Evolutionary conservation across 2,888 invertebrate species (phyloP).

Genomic region (Sphaerophoria rueppellii): DNA sequence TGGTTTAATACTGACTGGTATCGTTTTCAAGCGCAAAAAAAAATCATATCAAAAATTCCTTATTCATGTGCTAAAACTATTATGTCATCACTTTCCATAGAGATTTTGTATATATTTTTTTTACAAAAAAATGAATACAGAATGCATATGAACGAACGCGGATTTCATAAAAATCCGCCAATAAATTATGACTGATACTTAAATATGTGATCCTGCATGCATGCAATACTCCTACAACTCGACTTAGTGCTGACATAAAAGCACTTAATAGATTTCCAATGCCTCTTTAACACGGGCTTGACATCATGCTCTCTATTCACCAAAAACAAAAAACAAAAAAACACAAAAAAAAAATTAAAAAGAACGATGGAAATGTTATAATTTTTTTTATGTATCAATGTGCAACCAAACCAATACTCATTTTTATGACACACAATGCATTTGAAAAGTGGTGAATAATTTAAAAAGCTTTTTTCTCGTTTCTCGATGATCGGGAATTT

Average conservation of each 20-base stretch:
- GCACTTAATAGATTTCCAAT: constrained; percentile 66
- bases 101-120: constrained; percentile 7
- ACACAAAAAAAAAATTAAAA: not conserved
- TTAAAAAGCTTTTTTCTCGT: constrained; percentile 58
- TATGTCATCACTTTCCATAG: constrained; percentile 69
- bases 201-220: constrained; percentile 33
- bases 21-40: constrained; percentile 16
- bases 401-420: constrained; percentile 7
- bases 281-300: constrained; percentile 30
- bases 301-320: constrained; percentile 19
- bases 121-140: not conserved
- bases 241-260: constrained; percentile 56
- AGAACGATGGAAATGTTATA: not conserved
- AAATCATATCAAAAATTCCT: constrained; percentile 27
- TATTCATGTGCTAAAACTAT: constrained; percentile 68
- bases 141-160: constrained; percentile 19
- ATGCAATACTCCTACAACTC: constrained; percentile 36
- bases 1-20: constrained; percentile 31
- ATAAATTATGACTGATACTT: constrained; percentile 68
- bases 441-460: constrained; percentile 72
- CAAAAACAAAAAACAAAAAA: not conserved
- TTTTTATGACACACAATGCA: constrained; percentile 59
- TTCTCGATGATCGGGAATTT: constrained; percentile 14
- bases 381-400: constrained; percentile 30
- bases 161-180: constrained; percentile 62